These are phyloP conservation scores for Protaetia brevitarsis DNA, from an alignment of 1,140 invertebrate species.

Conservation along the genomic window DNA sequence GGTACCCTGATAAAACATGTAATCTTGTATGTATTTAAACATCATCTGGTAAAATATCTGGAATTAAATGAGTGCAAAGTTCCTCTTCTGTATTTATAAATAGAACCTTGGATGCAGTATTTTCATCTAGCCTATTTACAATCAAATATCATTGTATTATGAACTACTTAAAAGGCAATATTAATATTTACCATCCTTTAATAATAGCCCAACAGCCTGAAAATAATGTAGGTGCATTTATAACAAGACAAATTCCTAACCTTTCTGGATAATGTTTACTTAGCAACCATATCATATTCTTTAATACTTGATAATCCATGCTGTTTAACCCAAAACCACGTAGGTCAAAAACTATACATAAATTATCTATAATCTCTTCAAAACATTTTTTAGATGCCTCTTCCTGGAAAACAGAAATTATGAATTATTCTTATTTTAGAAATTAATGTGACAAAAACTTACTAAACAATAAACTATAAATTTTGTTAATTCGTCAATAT, in stretches of 20 bases:
- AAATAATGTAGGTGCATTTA: slow-evolving; percentile 68
- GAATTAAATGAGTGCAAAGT: slow-evolving; percentile 69
- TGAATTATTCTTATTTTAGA: slow-evolving; percentile 3
- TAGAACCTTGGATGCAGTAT: slow-evolving; percentile 69
- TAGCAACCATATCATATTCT: slow-evolving; percentile 73
- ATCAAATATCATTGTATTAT: no score
- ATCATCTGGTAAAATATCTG: slow-evolving; percentile 68
- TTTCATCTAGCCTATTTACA: slow-evolving; percentile 71
- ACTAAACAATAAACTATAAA: slow-evolving; percentile 75
- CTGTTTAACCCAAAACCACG: slow-evolving; percentile 67
- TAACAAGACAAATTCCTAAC: slow-evolving; percentile 69
- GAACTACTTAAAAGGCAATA: no score
- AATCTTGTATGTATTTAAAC: slow-evolving; percentile 50
- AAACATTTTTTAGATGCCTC: slow-evolving; percentile 73
- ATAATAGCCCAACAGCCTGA: slow-evolving; percentile 72
- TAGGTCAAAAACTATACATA: slow-evolving; percentile 75
- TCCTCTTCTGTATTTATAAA: slow-evolving; percentile 67
- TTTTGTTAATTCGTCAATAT: slow-evolving; percentile 70
- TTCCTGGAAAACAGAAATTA: slow-evolving; percentile 52
- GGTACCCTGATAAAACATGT: slow-evolving; percentile 22
- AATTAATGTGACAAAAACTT: slow-evolving; percentile 41
- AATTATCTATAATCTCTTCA: slow-evolving; percentile 73
- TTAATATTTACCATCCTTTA: slow-evolving; percentile 68
- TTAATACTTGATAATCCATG: slow-evolving; percentile 75
- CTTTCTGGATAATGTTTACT: slow-evolving; percentile 72